Evolutionary conservation across 2,888 invertebrate species (phyloP), one percentile per base, ranked within the genome.

Genomic region (Drosophila buzzatii): DNA sequence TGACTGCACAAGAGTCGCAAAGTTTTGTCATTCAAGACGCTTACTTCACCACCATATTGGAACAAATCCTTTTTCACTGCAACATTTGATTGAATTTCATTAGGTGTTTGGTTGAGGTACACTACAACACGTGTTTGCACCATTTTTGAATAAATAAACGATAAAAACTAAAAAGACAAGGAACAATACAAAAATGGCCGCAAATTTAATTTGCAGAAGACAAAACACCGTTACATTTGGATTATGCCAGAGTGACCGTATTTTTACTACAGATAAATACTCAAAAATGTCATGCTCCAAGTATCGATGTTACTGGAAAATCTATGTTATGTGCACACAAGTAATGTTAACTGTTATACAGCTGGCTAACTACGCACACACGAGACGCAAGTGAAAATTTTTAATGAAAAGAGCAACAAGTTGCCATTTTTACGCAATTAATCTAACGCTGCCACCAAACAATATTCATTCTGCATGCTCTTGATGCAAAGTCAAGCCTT

Each of bases 381-480:
- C 57, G 18, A 16, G 31, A 49, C 47, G 51, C 52, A 16, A 70
- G 60, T 59, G 37, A 44, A 60, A 67, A 76, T 56, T 60, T 62
- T 51, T 60, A 45, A 44, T 47, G n/a, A 76, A 79, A 74, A 78
- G 65, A 68, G 66, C 87, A 85, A 87, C 83, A 86, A 73, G 85
- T 84, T 49, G 66, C 16, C 8, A 6, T 7, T 64, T 76, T 69
- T 61, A 58, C 20, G 56, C 62, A 74, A 60, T 66, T 35, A 52
- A 56, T 62, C 33, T 20, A 0, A 1, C 14, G 18, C n/a, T 8
- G 47, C 5, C 31, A 10, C 7, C 3, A 42, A 18, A 0, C 27
- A 2, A 35, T 42, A 31, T 51, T 56, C 2, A 45, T 53, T 67
- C 31, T 27, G 20, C 18, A 39, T 7, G 31, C 16, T 9, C 18